Evolutionary conservation across 2,888 invertebrate species (phyloP).

Genomic region (Caenorhabditis sp.): DNA sequence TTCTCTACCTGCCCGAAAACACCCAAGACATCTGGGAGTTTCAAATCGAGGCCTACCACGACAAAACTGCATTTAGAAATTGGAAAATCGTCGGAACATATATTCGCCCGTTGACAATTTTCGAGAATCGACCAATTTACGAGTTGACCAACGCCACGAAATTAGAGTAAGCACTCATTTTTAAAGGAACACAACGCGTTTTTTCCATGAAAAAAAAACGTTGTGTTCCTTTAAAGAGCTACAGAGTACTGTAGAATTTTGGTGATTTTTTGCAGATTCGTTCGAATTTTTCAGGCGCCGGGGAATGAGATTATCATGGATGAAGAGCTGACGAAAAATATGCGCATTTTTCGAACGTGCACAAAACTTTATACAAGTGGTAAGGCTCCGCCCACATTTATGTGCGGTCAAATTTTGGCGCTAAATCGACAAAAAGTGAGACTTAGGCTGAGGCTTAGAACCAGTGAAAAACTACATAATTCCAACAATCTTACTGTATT

Average conservation of each 20-base stretch:
- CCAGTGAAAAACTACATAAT: no score
- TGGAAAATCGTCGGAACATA: neutral
- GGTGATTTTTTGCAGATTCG: neutral
- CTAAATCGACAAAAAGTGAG: no score
- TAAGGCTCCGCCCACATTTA: neutral
- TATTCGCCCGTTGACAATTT: neutral
- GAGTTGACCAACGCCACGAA: neutral
- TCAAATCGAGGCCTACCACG: neutral
- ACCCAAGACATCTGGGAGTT: neutral
- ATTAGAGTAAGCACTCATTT: neutral
- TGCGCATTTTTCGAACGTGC: neutral
- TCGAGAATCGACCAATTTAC: neutral
- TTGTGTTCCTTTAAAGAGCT: no score
- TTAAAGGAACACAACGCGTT: no score
- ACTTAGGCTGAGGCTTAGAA: no score
- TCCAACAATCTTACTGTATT: no score
- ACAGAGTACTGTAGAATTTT: no score
- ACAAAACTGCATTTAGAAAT: neutral
- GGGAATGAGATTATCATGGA: neutral
- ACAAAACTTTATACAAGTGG: neutral
- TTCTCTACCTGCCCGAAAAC: neutral
- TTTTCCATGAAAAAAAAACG: no score
- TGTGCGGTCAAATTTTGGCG: no score
- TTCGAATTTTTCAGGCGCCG: neutral
- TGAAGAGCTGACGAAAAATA: neutral